These are phyloP conservation scores for Myiozetetes cayanensis DNA, from an alignment of 2,113 vertebrate species.

Conservation along the genomic window DNA sequence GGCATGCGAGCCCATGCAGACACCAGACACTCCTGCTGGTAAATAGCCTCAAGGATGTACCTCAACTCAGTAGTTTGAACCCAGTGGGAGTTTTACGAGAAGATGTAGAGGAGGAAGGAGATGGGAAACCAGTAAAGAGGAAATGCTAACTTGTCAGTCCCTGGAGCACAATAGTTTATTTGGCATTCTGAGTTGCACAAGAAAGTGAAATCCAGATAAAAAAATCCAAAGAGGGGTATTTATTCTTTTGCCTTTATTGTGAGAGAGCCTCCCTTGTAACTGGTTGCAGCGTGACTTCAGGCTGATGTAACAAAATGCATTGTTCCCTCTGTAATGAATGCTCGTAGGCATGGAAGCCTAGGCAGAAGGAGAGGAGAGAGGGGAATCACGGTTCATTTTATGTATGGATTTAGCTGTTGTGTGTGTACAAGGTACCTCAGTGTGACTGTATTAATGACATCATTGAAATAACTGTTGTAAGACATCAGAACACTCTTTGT, in stretches of 20 bases:
- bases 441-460: background rate
- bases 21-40: accelerated
- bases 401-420: background rate
- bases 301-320: background rate
- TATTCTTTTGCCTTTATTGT: background rate
- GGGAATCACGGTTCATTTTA: background rate
- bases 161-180: background rate
- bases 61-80: background rate
- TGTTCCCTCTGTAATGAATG: background rate
- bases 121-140: background rate
- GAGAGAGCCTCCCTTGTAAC: background rate
- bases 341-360: background rate
- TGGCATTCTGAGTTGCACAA: accelerated
- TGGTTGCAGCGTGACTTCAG: background rate
- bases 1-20: accelerated
- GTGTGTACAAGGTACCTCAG: background rate
- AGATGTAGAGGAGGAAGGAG: background rate
- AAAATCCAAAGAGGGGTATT: background rate
- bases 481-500: background rate
- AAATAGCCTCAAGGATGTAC: accelerated
- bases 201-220: background rate
- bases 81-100: background rate
- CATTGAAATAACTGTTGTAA: background rate
- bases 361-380: background rate
- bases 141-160: background rate